Evolutionary conservation across 2,797 vertebrate species (phyloP).

Genomic region (Xerus rutilus): DNA sequence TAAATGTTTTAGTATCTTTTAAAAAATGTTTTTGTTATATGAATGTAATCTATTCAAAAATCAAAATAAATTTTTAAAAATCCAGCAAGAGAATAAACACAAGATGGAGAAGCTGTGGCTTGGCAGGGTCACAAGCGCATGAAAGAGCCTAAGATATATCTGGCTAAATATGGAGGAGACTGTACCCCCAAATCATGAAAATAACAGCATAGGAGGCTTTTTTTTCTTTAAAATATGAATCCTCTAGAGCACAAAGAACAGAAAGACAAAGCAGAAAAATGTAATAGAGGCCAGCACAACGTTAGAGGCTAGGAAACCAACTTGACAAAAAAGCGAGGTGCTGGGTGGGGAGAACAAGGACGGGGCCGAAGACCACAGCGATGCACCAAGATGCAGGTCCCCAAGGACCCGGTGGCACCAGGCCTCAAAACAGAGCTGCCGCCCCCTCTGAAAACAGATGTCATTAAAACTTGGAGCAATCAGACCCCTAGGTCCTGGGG

Average conservation of each 20-base stretch:
- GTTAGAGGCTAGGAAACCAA: slow-evolving; percentile 10
- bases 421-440: not conserved
- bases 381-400: not conserved
- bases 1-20: not conserved
- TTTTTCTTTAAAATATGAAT: not conserved
- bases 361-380: not conserved
- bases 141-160: not conserved
- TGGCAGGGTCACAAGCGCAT: not conserved
- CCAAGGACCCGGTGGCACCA: accelerated
- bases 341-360: accelerated
- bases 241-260: not conserved
- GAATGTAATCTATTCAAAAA: slow-evolving; percentile 6
- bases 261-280: not conserved
- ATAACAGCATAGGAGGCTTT: not conserved
- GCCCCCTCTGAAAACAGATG: not conserved
- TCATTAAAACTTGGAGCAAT: not conserved
- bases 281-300: not conserved
- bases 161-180: not conserved
- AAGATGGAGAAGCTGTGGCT: not conserved
- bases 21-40: not conserved
- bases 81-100: not conserved
- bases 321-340: not conserved
- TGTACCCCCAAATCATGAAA: not conserved
- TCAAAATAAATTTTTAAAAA: not conserved
- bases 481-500: not conserved